Evolutionary conservation across 1,140 invertebrate genomes (phyloP).

Genomic region (Muscidifurax raptorellus): DNA sequence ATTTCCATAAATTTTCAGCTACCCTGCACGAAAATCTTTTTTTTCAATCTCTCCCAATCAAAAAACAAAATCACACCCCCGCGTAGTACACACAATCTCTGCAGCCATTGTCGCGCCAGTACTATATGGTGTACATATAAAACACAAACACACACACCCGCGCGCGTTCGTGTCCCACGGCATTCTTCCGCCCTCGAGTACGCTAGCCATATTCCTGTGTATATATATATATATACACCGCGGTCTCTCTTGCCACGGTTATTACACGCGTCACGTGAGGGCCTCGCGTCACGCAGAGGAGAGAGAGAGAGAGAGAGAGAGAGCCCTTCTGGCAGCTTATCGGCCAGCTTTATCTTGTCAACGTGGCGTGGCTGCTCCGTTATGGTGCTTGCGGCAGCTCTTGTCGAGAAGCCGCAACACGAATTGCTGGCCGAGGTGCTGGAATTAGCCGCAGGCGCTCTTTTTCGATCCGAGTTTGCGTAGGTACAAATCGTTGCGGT

Average conservation of each 20-base stretch:
- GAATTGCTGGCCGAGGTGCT: neutral
- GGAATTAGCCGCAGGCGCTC: neutral
- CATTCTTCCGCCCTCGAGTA: neutral
- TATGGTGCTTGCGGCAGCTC: constrained; percentile 65
- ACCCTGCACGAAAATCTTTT: too few relatives aligned
- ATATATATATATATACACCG: constrained; percentile 63
- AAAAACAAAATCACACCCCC: neutral
- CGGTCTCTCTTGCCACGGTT: constrained; percentile 69
- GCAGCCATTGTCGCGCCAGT: neutral
- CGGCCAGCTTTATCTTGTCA: constrained; percentile 74
- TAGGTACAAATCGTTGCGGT: neutral
- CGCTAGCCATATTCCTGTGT: too few relatives aligned
- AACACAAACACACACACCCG: too few relatives aligned
- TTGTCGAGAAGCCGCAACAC: neutral
- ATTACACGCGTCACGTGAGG: constrained; percentile 75
- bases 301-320: too few relatives aligned
- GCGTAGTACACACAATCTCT: neutral
- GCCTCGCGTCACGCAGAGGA: constrained; percentile 67
- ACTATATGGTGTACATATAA: too few relatives aligned
- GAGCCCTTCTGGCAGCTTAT: constrained; percentile 71
- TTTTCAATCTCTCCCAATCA: too few relatives aligned
- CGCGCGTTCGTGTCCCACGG: neutral
- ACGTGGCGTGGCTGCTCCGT: constrained; percentile 65
- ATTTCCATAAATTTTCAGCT: too few relatives aligned
- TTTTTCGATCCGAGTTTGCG: neutral